phyloP scores from a whole-genome alignment of 2,888 invertebrate species.

The Calameuta idolon region DNA sequence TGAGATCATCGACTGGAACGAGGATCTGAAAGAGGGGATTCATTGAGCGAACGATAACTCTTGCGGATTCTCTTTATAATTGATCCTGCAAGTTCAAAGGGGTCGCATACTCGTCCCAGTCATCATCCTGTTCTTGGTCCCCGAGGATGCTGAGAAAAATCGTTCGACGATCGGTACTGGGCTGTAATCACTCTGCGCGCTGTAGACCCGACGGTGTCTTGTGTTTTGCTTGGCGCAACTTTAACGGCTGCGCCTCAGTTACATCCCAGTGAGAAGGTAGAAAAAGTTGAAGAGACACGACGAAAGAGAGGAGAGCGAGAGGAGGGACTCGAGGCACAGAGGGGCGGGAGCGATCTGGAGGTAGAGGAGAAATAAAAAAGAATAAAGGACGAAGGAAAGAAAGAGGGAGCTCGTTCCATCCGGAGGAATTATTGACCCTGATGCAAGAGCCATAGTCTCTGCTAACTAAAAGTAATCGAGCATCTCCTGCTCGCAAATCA shows the following conservation, averaged over 20 bases:
- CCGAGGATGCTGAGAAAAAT: neutral
- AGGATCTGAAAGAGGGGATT: neutral
- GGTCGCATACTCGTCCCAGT: neutral
- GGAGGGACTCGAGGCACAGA: neutral
- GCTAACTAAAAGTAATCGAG: constrained; percentile 3
- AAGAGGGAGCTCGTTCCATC: neutral
- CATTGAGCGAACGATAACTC: neutral
- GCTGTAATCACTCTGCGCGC: neutral
- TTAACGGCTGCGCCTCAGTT: constrained; percentile 41
- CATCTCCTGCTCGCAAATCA: constrained; percentile 2
- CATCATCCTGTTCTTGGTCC: neutral
- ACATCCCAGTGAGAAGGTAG: constrained; percentile 26
- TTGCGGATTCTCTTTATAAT: neutral
- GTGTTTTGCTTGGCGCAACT: neutral
- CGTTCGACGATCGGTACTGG: constrained; percentile 22
- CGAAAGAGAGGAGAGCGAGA: constrained; percentile 25
- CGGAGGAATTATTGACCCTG: constrained; percentile 8
- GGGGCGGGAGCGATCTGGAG: neutral
- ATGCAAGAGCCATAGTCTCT: neutral
- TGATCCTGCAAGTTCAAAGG: neutral
- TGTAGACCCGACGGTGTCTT: neutral
- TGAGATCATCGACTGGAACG: neutral
- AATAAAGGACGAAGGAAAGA: neutral
- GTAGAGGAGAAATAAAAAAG: neutral
- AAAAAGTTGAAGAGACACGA: constrained; percentile 5